These are phyloP conservation scores for Synergus japonicus DNA, from an alignment of 2,888 invertebrate species.

Conservation along the genomic window DNA sequence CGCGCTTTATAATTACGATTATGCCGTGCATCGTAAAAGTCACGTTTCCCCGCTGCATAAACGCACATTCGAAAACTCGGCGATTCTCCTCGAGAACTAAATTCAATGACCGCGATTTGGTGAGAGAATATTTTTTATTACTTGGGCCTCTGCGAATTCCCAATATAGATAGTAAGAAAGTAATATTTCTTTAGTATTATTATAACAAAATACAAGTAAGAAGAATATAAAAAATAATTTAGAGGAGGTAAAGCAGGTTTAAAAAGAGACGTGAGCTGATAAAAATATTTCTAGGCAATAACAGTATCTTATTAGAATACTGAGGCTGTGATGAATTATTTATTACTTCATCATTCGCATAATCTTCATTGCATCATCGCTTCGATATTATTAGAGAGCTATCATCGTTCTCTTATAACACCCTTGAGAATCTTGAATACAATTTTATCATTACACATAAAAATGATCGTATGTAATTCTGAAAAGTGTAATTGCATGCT, in stretches of 20 bases:
- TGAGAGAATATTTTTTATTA: background rate
- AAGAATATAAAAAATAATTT: background rate
- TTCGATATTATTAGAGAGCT: slow-evolving; percentile 9
- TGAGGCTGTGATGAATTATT: slow-evolving; percentile 22
- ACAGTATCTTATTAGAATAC: slow-evolving; percentile 4
- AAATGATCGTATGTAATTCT: slow-evolving; percentile 9
- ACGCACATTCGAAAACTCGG: background rate
- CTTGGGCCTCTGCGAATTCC: background rate
- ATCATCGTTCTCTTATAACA: slow-evolving; percentile 24
- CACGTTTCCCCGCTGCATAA: slow-evolving; percentile 14
- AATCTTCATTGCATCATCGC: slow-evolving; percentile 23
- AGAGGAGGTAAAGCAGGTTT: background rate
- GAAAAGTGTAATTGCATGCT: background rate
- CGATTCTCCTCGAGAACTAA: background rate
- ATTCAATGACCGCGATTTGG: background rate
- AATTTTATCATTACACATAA: background rate
- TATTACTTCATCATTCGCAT: slow-evolving; percentile 20
- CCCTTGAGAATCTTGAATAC: slow-evolving; percentile 26
- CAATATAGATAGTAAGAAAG: background rate
- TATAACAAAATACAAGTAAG: background rate
- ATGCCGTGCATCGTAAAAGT: slow-evolving; percentile 50
- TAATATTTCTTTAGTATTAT: background rate
- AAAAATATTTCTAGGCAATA: slow-evolving; percentile 11
- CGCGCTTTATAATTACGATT: slow-evolving; percentile 59
- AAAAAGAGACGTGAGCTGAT: background rate